phyloP scores from a whole-genome alignment of 1,140 invertebrate genomes.

The Monomorium pharaonis region DNA sequence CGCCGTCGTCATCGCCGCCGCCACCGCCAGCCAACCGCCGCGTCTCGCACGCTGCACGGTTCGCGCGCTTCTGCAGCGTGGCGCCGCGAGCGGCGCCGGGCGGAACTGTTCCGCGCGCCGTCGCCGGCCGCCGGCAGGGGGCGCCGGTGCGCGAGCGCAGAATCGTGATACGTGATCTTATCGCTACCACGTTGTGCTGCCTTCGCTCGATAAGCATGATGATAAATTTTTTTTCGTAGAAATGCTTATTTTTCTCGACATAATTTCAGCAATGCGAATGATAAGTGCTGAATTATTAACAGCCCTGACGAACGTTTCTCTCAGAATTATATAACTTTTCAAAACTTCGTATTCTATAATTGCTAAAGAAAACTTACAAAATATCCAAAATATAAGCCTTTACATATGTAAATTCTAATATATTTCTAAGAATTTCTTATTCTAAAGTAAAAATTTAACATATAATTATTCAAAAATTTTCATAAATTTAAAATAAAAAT shows the following conservation, averaged over 20 bases:
- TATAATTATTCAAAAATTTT: no score
- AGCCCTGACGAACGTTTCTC: no score
- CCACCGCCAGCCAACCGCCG: constrained; percentile 1
- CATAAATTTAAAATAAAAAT: no score
- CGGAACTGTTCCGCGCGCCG: not conserved
- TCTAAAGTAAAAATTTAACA: no score
- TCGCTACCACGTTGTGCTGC: not conserved
- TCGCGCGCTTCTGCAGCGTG: constrained; percentile 30
- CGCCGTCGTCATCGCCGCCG: not conserved
- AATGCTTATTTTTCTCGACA: not conserved
- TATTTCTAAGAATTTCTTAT: no score
- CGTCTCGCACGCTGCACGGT: constrained; percentile 14
- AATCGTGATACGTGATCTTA: no score
- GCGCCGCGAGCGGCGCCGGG: not conserved
- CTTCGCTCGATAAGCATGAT: not conserved
- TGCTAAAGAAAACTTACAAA: no score
- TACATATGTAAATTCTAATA: no score
- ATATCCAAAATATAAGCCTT: no score
- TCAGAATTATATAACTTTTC: no score
- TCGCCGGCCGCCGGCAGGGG: not conserved
- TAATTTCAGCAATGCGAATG: not conserved
- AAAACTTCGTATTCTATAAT: no score
- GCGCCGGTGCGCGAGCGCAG: not conserved
- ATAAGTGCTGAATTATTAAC: not conserved
- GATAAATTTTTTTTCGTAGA: not conserved